phyloP scores from a whole-genome alignment of 2,888 invertebrate genomes.

The Reticulitermes lucifugus region DNA sequence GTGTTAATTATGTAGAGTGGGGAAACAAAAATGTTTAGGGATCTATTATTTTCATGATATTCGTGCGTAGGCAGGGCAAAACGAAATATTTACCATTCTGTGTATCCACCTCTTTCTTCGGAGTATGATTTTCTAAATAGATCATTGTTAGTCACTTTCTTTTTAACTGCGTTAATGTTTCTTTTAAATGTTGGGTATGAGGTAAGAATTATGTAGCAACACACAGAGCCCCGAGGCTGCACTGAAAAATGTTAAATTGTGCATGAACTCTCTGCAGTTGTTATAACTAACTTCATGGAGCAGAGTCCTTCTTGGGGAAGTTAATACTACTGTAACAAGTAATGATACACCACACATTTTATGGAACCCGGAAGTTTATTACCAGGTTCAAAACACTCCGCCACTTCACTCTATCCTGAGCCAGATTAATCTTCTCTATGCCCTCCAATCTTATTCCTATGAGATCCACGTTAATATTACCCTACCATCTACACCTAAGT shows the following conservation, averaged over 20 bases:
- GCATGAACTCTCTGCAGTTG: no score
- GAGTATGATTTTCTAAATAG: not conserved
- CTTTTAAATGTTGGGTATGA: not conserved
- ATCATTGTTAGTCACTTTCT: not conserved
- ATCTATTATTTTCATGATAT: not conserved
- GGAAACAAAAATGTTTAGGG: not conserved
- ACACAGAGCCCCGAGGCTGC: not conserved
- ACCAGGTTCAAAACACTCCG: no score
- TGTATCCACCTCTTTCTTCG: not conserved
- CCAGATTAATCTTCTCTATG: no score
- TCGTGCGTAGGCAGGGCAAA: not conserved
- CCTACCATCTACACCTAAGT: no score
- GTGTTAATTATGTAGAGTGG: not conserved
- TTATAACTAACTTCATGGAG: no score
- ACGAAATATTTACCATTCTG: not conserved
- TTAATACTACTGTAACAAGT: no score
- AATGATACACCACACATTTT: no score
- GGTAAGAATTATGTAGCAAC: not conserved
- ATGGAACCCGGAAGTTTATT: no score
- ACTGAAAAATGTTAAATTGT: not conserved
- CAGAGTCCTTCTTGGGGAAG: no score
- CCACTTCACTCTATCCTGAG: no score
- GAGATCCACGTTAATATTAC: no score
- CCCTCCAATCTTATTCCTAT: no score
- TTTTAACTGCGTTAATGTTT: not conserved